Evolutionary conservation across 1,140 invertebrate genomes (phyloP).

Genomic region (Pectinophora gossypiella): DNA sequence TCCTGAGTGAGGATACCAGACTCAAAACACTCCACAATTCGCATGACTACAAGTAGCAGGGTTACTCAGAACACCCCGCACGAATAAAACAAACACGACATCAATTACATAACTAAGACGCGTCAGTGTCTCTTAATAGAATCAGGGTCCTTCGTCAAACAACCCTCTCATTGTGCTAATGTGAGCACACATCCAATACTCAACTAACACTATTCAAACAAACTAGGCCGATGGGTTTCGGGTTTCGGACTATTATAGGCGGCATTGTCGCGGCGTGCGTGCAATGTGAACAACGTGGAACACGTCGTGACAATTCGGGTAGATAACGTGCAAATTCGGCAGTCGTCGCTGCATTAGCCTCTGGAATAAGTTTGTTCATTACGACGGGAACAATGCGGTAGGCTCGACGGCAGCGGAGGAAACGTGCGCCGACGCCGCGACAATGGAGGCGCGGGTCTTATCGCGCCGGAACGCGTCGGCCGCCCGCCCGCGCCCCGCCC

Average conservation of each 20-base stretch:
- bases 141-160: conserved; percentile 50
- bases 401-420: conserved; percentile 65
- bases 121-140: conserved; percentile 41
- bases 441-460: conserved; percentile 64
- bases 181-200: conserved; percentile 45
- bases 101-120: conserved; percentile 22
- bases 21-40: too few relatives aligned
- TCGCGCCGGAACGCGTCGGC: conserved; percentile 59
- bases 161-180: conserved; percentile 48
- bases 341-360: conserved; percentile 57
- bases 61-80: too few relatives aligned
- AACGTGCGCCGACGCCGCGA: conserved; percentile 68
- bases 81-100: conserved; percentile 27
- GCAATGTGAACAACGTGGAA: conserved; percentile 15
- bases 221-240: conserved; percentile 47
- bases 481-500: conserved; percentile 19
- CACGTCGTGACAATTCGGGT: conserved; percentile 42
- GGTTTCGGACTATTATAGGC: conserved; percentile 40
- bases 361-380: conserved; percentile 73
- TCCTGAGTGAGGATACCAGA: too few relatives aligned
- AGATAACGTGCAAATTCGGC: conserved; percentile 63
- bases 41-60: too few relatives aligned
- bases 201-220: conserved; percentile 56
- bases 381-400: conserved; percentile 59
- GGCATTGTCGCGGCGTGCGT: conserved; percentile 26